These are phyloP conservation scores for Orchestia grillus DNA, from an alignment of 1,140 invertebrate species.

Conservation along the genomic window DNA sequence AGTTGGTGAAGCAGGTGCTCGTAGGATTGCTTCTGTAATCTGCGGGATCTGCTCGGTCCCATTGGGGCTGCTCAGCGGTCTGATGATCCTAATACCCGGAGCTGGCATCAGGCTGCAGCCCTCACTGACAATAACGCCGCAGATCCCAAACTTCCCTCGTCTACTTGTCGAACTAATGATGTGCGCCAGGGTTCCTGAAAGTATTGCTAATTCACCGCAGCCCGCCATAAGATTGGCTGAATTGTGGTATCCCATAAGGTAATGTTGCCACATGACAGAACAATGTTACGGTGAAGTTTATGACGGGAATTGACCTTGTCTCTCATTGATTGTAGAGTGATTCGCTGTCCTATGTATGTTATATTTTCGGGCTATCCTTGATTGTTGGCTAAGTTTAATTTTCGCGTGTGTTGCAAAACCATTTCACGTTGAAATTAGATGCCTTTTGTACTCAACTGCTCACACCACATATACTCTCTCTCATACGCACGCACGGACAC, in stretches of 20 bases:
- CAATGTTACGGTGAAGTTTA: background rate
- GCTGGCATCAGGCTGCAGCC: background rate
- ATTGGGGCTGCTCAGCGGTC: background rate
- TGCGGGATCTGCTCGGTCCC: background rate
- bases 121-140: background rate
- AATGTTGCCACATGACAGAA: background rate
- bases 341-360: background rate
- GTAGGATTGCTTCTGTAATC: background rate
- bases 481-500: too few species aligned
- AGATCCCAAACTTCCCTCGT: background rate
- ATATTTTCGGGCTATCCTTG: background rate
- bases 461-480: too few species aligned
- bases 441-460: background rate
- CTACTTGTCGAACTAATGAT: background rate
- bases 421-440: background rate
- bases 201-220: background rate
- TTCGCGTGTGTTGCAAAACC: too few species aligned
- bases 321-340: background rate
- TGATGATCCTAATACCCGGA: background rate
- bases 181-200: background rate
- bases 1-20: background rate
- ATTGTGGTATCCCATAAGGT: background rate
- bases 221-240: background rate
- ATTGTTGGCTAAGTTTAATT: too few species aligned
- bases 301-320: background rate